phyloP scores from a whole-genome alignment of 2,888 invertebrate genomes.

The Sphecodes monilicornis region DNA sequence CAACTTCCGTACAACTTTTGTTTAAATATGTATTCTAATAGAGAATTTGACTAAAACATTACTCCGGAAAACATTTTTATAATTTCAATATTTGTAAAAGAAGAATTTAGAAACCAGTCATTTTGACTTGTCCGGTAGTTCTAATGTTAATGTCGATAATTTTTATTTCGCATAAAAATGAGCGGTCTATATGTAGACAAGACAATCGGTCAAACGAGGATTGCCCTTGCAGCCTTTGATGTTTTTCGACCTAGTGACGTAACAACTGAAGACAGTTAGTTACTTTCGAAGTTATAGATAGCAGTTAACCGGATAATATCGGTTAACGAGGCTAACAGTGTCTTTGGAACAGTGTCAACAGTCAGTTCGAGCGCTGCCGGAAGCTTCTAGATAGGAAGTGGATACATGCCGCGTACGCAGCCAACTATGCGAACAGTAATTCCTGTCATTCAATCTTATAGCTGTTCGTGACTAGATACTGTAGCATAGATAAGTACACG shows the following conservation, averaged over 20 bases:
- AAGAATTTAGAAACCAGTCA: too few species aligned
- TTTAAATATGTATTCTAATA: too few species aligned
- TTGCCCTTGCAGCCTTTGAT: not conserved
- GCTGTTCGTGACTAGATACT: constrained; percentile 49
- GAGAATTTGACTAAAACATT: too few species aligned
- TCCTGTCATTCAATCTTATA: constrained; percentile 54
- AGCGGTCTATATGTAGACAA: not conserved
- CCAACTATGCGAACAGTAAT: constrained; percentile 36
- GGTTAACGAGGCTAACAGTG: not conserved
- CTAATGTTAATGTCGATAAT: too few species aligned
- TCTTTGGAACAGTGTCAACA: constrained; percentile 24
- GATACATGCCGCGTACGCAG: constrained; percentile 37
- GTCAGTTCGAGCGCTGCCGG: not conserved
- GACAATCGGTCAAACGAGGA: not conserved
- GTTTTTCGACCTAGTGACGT: not conserved
- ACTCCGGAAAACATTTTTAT: too few species aligned
- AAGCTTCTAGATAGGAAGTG: constrained; percentile 27
- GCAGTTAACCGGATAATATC: not conserved
- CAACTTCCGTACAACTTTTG: too few species aligned
- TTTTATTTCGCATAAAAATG: too few species aligned
- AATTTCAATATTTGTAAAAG: too few species aligned
- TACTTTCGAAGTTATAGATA: not conserved
- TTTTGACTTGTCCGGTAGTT: too few species aligned
- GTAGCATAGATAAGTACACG: constrained; percentile 28
- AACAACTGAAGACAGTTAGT: not conserved